Evolutionary conservation across 64 coral and sea anemone species (phyloP), one percentile per base, ranked within the genome.

Genomic region (Porites australiensis): DNA sequence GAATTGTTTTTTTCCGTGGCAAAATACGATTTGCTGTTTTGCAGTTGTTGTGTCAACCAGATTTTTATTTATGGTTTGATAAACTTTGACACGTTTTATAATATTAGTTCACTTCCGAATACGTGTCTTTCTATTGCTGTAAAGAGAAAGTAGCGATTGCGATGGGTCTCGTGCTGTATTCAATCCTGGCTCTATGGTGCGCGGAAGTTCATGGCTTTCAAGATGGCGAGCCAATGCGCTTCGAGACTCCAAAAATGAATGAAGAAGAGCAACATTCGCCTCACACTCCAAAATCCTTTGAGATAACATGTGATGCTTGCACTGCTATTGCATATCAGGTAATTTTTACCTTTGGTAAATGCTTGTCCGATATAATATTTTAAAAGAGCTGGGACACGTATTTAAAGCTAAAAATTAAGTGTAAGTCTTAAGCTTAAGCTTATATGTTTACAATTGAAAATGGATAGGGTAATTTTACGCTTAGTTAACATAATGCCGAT

Each of bases 241-340:
- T 99, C 93, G 94, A 99, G 77, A 99, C 98, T 37, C 94, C 98
- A 8, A 94, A 96, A 58, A 94, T 99, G 98, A 96, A 52, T 22
- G 98, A 99, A 75, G 98, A 99, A 63, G 98, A 99, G 57, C 94
- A 99, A 16, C 95, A 96, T 70, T 99, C 98, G 8, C 90, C 75
- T 8, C 98, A 99, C 49, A 99, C 94, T 44, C 98, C 98, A 37
- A 88, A 77, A 12, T 94, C 94, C 3, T 99, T 99, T 94, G 98
- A 94, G 52, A 99, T 99, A 27, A 90, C 69, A 43, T 99, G 98
- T 91, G 98, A 99, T 58, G 91, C 98, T 20, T 99, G 98, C 77
- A 89, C 94, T 5, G 98, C 94, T 4, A 95, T 99, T 59, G 98
- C 98, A 79, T 96, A 94, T 58, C 91, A 96, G 89, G 98, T 99